Conservation (phyloP, 2,888 invertebrate species). For the Chloroclystis v-ata region DNA sequence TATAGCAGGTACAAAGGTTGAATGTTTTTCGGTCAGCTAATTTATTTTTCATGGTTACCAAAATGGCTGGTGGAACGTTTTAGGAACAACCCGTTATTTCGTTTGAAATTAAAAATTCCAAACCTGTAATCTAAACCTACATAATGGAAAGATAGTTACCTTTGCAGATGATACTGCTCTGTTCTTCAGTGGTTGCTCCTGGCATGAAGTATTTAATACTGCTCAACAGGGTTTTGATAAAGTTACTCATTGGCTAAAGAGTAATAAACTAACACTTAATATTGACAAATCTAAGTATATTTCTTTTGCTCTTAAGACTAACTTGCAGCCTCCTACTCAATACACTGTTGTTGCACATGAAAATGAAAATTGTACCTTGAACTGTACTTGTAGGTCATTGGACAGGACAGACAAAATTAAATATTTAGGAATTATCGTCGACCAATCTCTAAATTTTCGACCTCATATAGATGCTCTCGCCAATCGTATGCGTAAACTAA, state of each 20-base stretch:
- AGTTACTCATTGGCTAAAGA: neutral
- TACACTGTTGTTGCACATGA: neutral
- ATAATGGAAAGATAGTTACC: neutral
- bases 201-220: neutral
- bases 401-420: neutral
- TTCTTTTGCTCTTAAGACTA: neutral
- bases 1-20: neutral
- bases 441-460: neutral
- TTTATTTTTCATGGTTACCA: slow-evolving; percentile 8
- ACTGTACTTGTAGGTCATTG: neutral
- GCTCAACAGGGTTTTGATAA: neutral
- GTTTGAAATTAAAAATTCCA: neutral
- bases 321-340: neutral
- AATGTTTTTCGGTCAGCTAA: slow-evolving; percentile 2
- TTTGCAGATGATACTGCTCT: neutral
- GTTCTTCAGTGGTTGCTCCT: neutral
- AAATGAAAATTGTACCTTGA: neutral
- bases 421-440: neutral
- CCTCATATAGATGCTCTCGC: too few species aligned
- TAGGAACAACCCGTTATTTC: neutral
- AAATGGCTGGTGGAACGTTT: slow-evolving; percentile 2
- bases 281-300: neutral
- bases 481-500: too few species aligned
- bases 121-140: neutral
- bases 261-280: neutral